Percentiles rank a stretch among this genome's conserved stretches.
Conservation (phyloP, 2,113 vertebrate species). For the Tyrannus savana region DNA sequence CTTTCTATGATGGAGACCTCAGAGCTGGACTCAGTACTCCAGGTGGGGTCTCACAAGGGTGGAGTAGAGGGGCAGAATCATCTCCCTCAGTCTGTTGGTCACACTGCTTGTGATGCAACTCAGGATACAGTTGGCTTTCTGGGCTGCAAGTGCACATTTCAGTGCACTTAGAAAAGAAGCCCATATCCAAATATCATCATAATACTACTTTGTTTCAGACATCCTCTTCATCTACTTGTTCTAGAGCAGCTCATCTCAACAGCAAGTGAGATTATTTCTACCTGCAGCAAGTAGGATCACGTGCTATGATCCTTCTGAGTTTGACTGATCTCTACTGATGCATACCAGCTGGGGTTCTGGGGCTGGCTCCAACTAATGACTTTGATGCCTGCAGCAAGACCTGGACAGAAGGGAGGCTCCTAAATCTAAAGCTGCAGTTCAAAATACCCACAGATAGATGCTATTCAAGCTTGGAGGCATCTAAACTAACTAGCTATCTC, state of each 20-base stretch:
- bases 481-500: not conserved
- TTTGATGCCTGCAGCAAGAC: not conserved
- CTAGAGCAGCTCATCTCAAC: not conserved
- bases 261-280: not conserved
- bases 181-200: not conserved
- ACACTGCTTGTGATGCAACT: not conserved
- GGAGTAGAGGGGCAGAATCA: not conserved
- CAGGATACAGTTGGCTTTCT: not conserved
- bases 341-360: not conserved
- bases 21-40: not conserved
- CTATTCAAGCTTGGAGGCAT: not conserved
- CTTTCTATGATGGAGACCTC: accelerated
- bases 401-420: not conserved
- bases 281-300: not conserved
- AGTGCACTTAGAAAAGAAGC: not conserved
- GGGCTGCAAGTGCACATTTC: not conserved
- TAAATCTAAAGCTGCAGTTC: not conserved
- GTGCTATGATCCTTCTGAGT: not conserved
- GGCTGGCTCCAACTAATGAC: not conserved
- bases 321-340: not conserved
- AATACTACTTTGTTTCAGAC: not conserved
- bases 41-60: not conserved
- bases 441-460: not conserved
- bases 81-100: accelerated
- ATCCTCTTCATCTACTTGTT: not conserved